Evolutionary conservation across 2,888 invertebrate genomes (phyloP).

Genomic region (Callyntrura guangdongensis): DNA sequence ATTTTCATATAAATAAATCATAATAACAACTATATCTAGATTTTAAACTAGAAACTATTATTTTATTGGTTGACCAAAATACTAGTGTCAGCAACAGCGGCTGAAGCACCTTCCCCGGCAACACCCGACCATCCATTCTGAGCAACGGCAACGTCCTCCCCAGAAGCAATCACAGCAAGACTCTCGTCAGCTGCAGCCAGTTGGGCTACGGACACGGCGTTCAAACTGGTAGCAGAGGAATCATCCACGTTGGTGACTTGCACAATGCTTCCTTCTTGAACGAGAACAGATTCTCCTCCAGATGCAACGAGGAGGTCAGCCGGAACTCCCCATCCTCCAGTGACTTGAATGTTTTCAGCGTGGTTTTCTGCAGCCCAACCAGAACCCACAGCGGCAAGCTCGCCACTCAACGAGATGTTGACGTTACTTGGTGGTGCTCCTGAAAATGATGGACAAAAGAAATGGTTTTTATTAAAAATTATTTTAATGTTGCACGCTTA

Average conservation of each 20-base stretch:
- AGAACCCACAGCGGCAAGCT: slow-evolving; percentile 17
- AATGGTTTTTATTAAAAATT: too few relatives aligned
- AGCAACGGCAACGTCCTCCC: background rate
- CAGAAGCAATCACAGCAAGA: background rate
- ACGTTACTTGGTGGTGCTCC: background rate
- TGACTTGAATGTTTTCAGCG: slow-evolving; percentile 38
- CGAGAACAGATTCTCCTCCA: slow-evolving; percentile 27
- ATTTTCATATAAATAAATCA: too few relatives aligned
- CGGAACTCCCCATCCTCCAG: slow-evolving; percentile 22
- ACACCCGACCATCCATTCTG: slow-evolving; percentile 8
- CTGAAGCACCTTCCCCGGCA: slow-evolving; percentile 10
- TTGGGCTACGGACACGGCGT: slow-evolving; percentile 19
- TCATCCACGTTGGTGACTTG: slow-evolving; percentile 32
- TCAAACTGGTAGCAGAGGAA: background rate
- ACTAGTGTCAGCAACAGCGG: background rate
- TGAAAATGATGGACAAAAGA: too few relatives aligned
- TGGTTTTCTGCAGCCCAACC: slow-evolving; percentile 40
- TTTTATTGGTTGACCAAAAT: background rate
- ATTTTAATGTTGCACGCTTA: too few relatives aligned
- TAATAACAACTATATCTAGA: too few relatives aligned
- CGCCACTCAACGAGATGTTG: background rate
- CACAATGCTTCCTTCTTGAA: slow-evolving; percentile 17
- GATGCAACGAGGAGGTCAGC: background rate
- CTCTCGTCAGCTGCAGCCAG: slow-evolving; percentile 10
- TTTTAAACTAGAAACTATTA: too few relatives aligned